Evolutionary conservation across 2,113 vertebrate species (phyloP), one percentile per base, ranked within the genome.

Genomic region (Prochilodus magdalenae): DNA sequence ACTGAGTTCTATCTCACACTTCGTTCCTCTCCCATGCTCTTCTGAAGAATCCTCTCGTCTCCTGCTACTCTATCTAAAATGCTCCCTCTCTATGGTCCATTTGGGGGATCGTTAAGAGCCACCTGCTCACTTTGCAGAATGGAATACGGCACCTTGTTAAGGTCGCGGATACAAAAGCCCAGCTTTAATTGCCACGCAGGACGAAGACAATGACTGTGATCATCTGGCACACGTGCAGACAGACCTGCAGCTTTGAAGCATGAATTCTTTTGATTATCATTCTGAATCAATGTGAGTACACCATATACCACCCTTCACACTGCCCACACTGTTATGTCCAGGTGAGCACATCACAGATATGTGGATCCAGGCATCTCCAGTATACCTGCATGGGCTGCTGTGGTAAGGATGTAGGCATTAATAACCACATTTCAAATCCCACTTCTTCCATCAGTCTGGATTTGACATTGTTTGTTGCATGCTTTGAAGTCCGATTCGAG

Each of bases 101-200:
- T 36, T 59, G 62, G 60, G 75, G 26, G 22, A 40, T 60, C 18
- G 51, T 77, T 77, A 65, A 30, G 27, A 49, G n/a, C 33, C 75
- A 77, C 59, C 57, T 76, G 75, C 66, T 77, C 36, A 26, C 26
- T 47, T 29, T 27, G 75, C 59, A 47, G 62, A 65, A 65, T 27
- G 26, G 40, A 63, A 29, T 22, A 29, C 30, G 40, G 59, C 60
- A 49, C 36, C 47, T 49, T 77, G 44, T 27, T 11, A 22, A 20
- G 12, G 33, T 62, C 57, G 18, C 14, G 40, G 75, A 57, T n/a
- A 29, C 59, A 65, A 51, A 63, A 65, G 26, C 16, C 51, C 40
- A 47, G 36, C 27, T 27, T 65, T 77, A 47, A 44, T 63, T 22
- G 27, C 60, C 27, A 49, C 29, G 36, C 62, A 11, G 8, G 15